Evolutionary conservation across 2,113 vertebrate species (phyloP).

Genomic region (Psittacus erithacus): DNA sequence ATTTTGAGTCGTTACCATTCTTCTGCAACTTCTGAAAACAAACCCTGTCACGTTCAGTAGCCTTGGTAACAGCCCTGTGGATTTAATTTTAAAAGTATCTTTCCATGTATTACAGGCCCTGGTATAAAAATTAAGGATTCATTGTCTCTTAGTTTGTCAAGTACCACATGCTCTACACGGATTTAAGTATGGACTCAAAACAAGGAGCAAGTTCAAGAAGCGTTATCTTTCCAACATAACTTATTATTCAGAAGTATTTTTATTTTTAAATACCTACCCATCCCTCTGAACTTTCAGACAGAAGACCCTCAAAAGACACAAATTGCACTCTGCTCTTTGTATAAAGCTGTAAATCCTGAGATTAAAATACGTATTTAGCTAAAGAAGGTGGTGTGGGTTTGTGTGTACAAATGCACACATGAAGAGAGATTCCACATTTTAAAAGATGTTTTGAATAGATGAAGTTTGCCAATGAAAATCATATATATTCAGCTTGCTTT

Average conservation of each 20-base stretch:
- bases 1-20: neutral
- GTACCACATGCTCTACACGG: neutral
- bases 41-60: neutral
- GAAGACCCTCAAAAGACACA: neutral
- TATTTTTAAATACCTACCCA: neutral
- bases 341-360: neutral
- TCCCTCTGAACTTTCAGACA: neutral
- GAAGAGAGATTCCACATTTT: neutral
- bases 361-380: neutral
- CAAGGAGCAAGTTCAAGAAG: neutral
- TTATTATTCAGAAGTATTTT: neutral
- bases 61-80: constrained; percentile 1
- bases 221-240: neutral
- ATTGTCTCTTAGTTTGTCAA: neutral
- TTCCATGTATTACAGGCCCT: neutral
- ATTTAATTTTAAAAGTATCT: neutral
- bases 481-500: neutral
- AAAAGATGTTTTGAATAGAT: neutral
- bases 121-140: neutral
- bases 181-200: neutral
- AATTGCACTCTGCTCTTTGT: neutral
- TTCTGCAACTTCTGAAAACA: neutral
- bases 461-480: neutral
- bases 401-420: neutral
- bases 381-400: neutral